A percentile compares a stretch with the other conserved stretches of the same genome.
Evolutionary conservation across 2,797 vertebrate genomes (phyloP).

Genomic region (Chrosomus eos): DNA sequence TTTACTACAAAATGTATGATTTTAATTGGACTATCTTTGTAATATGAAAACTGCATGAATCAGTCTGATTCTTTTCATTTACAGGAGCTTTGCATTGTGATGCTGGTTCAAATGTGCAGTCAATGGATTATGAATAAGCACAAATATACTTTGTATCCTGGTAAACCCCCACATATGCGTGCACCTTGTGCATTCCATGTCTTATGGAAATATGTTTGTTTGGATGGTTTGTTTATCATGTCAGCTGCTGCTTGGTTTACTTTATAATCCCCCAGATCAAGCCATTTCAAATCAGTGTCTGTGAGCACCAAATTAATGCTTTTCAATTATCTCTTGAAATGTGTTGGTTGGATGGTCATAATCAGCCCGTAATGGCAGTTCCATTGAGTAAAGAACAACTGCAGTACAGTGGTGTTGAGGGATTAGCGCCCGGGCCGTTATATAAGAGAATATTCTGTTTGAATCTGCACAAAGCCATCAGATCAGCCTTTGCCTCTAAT

Average conservation of each 20-base stretch:
- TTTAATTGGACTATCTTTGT: background rate
- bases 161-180: background rate
- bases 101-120: background rate
- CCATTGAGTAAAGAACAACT: slow-evolving; percentile 45
- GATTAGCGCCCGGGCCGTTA: slow-evolving; percentile 52
- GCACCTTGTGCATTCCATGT: background rate
- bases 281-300: slow-evolving; percentile 63
- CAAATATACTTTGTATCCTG: background rate
- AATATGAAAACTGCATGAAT: background rate
- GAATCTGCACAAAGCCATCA: slow-evolving; percentile 45
- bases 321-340: slow-evolving; percentile 60
- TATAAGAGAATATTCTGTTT: slow-evolving; percentile 47
- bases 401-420: slow-evolving; percentile 34
- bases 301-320: slow-evolving; percentile 31
- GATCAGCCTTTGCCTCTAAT: slow-evolving; percentile 40
- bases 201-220: slow-evolving; percentile 21
- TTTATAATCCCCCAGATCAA: slow-evolving; percentile 56
- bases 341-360: slow-evolving; percentile 62
- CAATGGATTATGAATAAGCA: background rate
- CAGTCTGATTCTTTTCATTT: background rate
- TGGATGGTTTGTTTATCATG: slow-evolving; percentile 7
- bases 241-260: slow-evolving; percentile 8
- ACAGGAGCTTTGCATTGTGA: background rate
- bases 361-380: slow-evolving; percentile 40
- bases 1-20: background rate